These are phyloP conservation scores for Alauda arvensis DNA, from an alignment of 2,797 vertebrate species.

Conservation along the genomic window DNA sequence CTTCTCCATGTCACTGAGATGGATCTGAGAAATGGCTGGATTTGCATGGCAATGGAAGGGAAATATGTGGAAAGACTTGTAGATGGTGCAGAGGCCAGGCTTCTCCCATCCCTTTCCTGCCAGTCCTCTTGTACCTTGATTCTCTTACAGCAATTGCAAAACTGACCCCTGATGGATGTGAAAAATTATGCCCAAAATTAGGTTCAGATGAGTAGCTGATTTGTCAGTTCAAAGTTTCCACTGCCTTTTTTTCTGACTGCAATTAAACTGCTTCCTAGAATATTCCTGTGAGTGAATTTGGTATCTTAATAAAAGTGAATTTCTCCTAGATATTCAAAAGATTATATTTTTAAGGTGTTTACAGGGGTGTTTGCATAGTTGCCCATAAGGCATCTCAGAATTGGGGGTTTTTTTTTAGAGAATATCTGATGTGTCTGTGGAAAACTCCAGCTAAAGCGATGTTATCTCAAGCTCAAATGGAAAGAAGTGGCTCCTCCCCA, in stretches of 20 bases:
- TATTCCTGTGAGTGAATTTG: not conserved
- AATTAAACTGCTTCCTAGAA: not conserved
- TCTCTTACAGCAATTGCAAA: not conserved
- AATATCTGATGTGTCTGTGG: not conserved
- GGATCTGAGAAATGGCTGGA: not conserved
- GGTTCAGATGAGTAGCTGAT: not conserved
- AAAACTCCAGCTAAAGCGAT: not conserved
- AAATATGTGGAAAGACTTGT: not conserved
- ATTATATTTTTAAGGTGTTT: not conserved
- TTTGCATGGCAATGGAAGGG: not conserved
- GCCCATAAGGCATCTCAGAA: not conserved
- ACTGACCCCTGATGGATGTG: not conserved
- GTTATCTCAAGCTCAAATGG: not conserved
- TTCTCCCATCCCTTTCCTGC: not conserved
- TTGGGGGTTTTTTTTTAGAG: not conserved
- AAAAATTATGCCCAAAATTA: not conserved
- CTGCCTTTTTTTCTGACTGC: not conserved
- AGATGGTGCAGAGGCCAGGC: not conserved
- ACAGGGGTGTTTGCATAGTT: not conserved
- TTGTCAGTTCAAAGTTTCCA: not conserved
- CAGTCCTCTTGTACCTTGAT: not conserved
- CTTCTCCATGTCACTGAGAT: not conserved
- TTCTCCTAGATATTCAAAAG: not conserved
- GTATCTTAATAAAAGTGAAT: not conserved
- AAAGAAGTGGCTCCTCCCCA: not conserved